These are phyloP conservation scores for Hydropotes inermis DNA, from an alignment of 2,113 vertebrate species.

Conservation along the genomic window DNA sequence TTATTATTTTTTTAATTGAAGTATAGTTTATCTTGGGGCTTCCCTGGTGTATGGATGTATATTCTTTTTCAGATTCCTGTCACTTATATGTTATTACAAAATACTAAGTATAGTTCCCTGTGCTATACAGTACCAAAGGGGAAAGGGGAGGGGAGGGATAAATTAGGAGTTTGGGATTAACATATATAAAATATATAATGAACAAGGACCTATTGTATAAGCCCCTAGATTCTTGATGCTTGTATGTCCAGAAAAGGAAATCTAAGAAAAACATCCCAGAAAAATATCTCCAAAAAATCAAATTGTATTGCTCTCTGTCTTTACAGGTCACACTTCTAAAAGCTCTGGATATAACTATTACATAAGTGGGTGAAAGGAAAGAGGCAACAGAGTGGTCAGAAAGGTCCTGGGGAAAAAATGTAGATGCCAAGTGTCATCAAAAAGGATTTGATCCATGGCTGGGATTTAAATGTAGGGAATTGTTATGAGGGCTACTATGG, in stretches of 20 bases:
- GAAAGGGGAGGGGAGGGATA: background rate
- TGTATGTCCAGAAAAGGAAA: background rate
- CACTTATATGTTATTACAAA: background rate
- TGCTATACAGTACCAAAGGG: background rate
- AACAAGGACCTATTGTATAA: background rate
- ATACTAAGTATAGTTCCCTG: background rate
- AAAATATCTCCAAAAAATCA: background rate
- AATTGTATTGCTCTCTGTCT: background rate
- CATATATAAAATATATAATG: background rate
- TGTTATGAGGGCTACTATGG: background rate
- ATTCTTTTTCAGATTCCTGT: background rate
- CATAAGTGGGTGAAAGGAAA: background rate
- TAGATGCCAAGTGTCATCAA: background rate
- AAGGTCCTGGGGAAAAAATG: background rate
- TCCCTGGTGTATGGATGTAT: background rate
- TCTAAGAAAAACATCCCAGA: background rate
- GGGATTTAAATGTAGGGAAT: constrained; percentile 22
- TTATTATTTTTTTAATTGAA: background rate
- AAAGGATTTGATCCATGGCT: background rate
- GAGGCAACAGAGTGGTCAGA: background rate
- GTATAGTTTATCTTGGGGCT: background rate
- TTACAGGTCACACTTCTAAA: background rate
- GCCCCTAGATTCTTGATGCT: background rate
- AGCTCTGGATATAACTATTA: background rate
- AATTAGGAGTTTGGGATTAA: background rate